phyloP scores from a whole-genome alignment of 2,113 vertebrate genomes.

The mouse (Mus musculus) region GRCm39 chr14:10813001-10813500 shows the following conservation, averaged over 20 bases:
- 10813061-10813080: neutral
- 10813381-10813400: conserved; percentile 54
- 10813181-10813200: neutral
- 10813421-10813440: conserved; percentile 67
- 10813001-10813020: neutral
- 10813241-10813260: neutral
- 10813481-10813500: conserved; percentile 15
- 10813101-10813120: conserved; percentile 19
- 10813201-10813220: neutral
- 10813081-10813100: conserved; percentile 1
- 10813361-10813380: conserved; percentile 22
- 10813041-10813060: neutral
- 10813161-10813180: neutral
- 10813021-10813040: neutral
- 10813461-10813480: conserved; percentile 22
- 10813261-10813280: conserved; percentile 68
- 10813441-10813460: neutral
- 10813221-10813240: neutral
- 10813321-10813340: conserved; percentile 66
- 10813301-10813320: conserved; percentile 60
- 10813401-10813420: neutral
- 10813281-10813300: conserved; percentile 15
- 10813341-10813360: neutral
- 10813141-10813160: neutral
- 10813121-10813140: conserved; percentile 14